These are phyloP conservation scores for Seriola rivoliana DNA, from an alignment of 2,113 vertebrate genomes.

Conservation along the genomic window DNA sequence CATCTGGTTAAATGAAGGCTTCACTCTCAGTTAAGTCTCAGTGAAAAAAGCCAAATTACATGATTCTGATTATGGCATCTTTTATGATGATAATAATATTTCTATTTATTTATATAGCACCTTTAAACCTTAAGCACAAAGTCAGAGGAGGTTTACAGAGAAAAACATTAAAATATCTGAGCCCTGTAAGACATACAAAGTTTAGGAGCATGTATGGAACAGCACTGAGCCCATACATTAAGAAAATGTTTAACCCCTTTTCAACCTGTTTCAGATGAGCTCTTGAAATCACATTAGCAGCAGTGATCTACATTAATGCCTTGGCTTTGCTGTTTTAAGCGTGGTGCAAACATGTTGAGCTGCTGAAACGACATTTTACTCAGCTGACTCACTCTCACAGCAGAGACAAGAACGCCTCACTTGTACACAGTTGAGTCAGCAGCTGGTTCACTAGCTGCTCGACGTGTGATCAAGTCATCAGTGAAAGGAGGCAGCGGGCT, in stretches of 20 bases:
- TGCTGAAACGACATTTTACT: not conserved
- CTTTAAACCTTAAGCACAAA: too few relatives aligned
- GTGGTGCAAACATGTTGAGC: not conserved
- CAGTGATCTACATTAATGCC: not conserved
- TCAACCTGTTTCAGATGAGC: not conserved
- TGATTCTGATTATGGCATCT: too few relatives aligned
- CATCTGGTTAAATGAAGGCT: too few relatives aligned
- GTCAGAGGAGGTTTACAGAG: too few relatives aligned
- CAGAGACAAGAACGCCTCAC: not conserved
- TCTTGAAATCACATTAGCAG: not conserved
- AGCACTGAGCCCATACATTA: too few relatives aligned
- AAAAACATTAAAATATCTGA: too few relatives aligned
- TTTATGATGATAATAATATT: too few relatives aligned
- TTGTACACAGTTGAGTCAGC: conserved; percentile 31
- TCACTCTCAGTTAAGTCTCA: too few relatives aligned
- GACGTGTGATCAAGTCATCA: conserved; percentile 12
- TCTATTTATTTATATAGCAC: too few relatives aligned
- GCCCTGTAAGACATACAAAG: too few relatives aligned
- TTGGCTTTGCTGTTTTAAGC: not conserved
- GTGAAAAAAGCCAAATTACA: too few relatives aligned
- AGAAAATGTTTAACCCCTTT: not conserved
- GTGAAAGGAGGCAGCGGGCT: conserved; percentile 29
- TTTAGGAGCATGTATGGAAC: too few relatives aligned
- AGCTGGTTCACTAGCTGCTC: conserved; percentile 25
- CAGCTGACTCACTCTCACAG: not conserved